Base-by-base conservation (phyloP, 2,888 invertebrate species). In the Oxyteleia sp. region DNA sequence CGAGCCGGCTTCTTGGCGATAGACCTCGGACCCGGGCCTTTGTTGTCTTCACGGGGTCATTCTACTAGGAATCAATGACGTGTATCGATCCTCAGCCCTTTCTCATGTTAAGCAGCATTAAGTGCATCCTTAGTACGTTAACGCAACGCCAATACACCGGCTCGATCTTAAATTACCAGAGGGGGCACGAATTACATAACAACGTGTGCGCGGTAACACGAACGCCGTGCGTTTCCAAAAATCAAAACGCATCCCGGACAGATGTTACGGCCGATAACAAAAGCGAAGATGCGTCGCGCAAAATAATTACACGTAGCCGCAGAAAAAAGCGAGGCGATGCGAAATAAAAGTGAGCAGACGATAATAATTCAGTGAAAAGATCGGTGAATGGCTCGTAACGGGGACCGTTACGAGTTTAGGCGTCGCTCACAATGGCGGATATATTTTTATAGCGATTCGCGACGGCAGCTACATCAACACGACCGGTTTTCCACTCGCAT, bases 381-480 rank as follows among this genome's bases (percentile, higher is more conserved):
- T 63, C 74, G 64, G 68, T 84, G 84, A 85, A 85, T 85, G 85
- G 85, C 63, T 66, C 38, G 75, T 75, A 59, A 81, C 81, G 76
- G 84, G 86, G 87, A 89, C 90, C 88, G 89, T 90, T 89, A 88
- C 88, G 85, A 85, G 87, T 87, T 89, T 89, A 88, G 87, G 88
- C 88, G 81, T 85, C 85, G 76, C 86, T 86, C 89, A 93, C 92
- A 92, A 93, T 92, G 89, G 89, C 88, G 89, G 90, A 72, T 72
- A 93, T 93, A 93, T 93, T 93, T 93, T 93, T 92, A 92, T 93
- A 93, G 92, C 92, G 90, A 93, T 93, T 93, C 91, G 93, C 93
- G 91, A 91, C 91, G 91, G 91, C 93, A 91, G 93, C 92, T 93
- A 92, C 91, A 91, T 92, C 93, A 93, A 93, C 93, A 93, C 92